Conservation (phyloP, 2,888 invertebrate genomes). For the Drosophila recens region DNA sequence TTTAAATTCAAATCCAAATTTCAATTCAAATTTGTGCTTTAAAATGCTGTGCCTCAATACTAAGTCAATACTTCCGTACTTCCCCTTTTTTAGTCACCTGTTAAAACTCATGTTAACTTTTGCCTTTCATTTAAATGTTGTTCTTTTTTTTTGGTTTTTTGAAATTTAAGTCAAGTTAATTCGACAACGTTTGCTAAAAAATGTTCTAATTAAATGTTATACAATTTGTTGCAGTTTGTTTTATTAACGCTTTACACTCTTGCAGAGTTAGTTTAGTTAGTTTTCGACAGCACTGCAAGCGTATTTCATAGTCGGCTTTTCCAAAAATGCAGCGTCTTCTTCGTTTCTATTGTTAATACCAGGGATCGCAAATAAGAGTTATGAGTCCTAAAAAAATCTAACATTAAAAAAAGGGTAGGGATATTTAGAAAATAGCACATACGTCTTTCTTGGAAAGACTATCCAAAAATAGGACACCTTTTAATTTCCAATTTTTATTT, state of each 20-base stretch:
- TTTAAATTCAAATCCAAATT: conserved; percentile 16
- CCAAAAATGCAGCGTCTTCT: conserved; percentile 16
- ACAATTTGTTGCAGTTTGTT: conserved; percentile 9
- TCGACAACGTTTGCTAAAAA: conserved; percentile 72
- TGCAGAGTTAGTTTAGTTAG: conserved; percentile 12
- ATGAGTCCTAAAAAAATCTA: too few relatives aligned
- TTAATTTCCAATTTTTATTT: too few relatives aligned
- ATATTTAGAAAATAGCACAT: too few relatives aligned
- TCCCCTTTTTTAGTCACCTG: conserved; percentile 20
- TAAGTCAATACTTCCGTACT: conserved; percentile 17
- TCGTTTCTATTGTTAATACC: conserved; percentile 42
- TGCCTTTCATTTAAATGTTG: conserved; percentile 13
- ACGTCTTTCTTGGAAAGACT: too few relatives aligned
- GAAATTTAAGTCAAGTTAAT: conserved; percentile 36
- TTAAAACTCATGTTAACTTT: conserved; percentile 65
- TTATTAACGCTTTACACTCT: conserved; percentile 22
- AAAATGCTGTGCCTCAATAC: conserved; percentile 62
- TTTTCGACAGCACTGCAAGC: conserved; percentile 36
- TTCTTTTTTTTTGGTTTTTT: conserved; percentile 5
- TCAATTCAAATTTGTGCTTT: conserved; percentile 52
- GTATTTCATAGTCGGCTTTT: conserved; percentile 31
- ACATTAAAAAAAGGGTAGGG: too few relatives aligned
- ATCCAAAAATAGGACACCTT: too few relatives aligned
- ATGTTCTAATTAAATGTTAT: conserved; percentile 40
- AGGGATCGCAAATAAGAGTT: too few relatives aligned